Conservation (phyloP, 2,888 invertebrate species). For the Furcula furcula region DNA sequence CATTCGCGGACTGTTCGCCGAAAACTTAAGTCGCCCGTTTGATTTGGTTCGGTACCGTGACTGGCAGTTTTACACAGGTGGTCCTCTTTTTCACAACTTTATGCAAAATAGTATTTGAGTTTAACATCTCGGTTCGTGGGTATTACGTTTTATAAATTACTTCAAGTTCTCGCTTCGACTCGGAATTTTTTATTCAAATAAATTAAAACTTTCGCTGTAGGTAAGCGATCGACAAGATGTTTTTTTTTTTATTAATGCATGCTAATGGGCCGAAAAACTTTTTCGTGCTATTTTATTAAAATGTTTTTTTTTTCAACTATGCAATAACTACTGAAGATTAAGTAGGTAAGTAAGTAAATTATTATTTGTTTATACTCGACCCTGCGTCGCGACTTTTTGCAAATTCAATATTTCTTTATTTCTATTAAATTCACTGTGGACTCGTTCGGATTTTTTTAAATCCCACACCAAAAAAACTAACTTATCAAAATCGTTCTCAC, state of each 20-base stretch:
- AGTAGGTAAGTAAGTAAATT: no score
- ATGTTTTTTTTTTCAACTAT: no score
- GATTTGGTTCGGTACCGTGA: constrained; percentile 39
- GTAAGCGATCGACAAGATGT: constrained; percentile 16
- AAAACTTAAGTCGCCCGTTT: constrained; percentile 44
- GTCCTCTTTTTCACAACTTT: constrained; percentile 50
- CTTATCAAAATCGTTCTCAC: no score
- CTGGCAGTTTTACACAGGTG: constrained; percentile 47
- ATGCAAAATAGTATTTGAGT: constrained; percentile 50
- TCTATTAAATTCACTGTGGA: no score
- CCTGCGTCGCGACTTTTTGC: no score
- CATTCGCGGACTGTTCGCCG: constrained; percentile 44
- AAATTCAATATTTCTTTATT: no score
- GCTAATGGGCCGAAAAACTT: constrained; percentile 2
- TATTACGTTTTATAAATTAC: constrained; percentile 44
- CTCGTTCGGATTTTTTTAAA: no score
- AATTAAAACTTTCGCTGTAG: constrained; percentile 22
- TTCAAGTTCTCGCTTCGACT: constrained; percentile 30
- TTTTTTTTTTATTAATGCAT: constrained; percentile 8
- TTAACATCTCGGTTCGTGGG: constrained; percentile 39
- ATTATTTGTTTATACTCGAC: no score
- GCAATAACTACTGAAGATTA: no score
- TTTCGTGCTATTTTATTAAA: no score
- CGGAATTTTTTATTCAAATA: constrained; percentile 33
- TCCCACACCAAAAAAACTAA: no score